A percentile compares a stretch with the other conserved stretches of the same genome.
phyloP scores from a whole-genome alignment of 1,140 invertebrate species.

The Anastatus disparis region DNA sequence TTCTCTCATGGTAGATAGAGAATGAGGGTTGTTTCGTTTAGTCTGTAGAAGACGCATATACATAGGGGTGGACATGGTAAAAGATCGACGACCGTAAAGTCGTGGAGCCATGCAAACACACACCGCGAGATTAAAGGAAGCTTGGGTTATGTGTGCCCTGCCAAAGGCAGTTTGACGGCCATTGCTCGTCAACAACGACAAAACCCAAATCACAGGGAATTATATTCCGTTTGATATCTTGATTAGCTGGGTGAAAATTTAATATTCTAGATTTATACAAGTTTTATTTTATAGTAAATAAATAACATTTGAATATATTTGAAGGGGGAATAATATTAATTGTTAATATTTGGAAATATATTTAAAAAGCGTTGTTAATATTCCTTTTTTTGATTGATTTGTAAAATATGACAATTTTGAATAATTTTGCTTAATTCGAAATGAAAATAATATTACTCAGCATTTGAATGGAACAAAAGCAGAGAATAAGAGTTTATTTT shows the following conservation, averaged over 20 bases:
- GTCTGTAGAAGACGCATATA: slow-evolving; percentile 24
- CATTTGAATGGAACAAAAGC: too few species aligned
- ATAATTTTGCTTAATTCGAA: too few species aligned
- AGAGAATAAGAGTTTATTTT: not conserved
- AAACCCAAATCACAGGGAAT: not conserved
- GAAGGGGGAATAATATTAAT: too few species aligned
- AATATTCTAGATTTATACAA: not conserved
- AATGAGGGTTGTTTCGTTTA: slow-evolving; percentile 53
- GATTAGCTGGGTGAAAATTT: not conserved
- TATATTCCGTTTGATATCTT: slow-evolving; percentile 7
- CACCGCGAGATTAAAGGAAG: slow-evolving; percentile 65
- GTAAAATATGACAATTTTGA: too few species aligned
- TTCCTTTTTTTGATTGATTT: too few species aligned
- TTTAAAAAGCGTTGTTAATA: too few species aligned
- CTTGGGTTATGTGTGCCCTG: slow-evolving; percentile 45
- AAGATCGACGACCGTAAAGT: slow-evolving; percentile 40
- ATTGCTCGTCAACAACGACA: not conserved
- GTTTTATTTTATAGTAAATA: not conserved
- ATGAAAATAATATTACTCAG: too few species aligned
- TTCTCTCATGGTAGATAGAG: slow-evolving; percentile 42
- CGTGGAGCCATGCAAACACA: slow-evolving; percentile 26
- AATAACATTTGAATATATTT: too few species aligned
- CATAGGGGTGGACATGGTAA: slow-evolving; percentile 35
- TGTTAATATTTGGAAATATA: too few species aligned
- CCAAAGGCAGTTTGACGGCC: slow-evolving; percentile 31